Base-by-base conservation (phyloP, 2,888 invertebrate genomes). In the Pollenia amentaria region DNA sequence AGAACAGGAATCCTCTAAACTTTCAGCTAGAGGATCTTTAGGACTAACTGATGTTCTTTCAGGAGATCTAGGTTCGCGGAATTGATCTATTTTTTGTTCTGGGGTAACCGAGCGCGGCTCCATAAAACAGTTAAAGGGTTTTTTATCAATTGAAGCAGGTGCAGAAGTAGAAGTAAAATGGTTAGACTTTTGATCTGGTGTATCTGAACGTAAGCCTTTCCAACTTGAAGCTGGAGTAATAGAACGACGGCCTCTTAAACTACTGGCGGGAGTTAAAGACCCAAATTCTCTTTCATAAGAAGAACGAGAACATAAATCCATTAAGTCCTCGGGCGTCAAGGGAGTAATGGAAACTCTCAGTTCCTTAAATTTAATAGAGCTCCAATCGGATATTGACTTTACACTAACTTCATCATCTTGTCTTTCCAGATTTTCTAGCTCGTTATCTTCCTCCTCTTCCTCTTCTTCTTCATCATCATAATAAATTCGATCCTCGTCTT, bases 401-500 rank as follows among this genome's bases (percentile, higher is more conserved):
- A 77, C 14, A 18, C 87, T 83, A 9, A 57, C 86, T 11, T 88
- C 87, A 0, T 78, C 85, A 4, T 65, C 42, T 14, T 51, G 38
- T 4, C 83, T 53, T 7, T 57, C 44, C 3, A 60, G 70, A 16
- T 64, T 55, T 29, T 73, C 46, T 7, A 73, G 53, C 2, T 44
- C 62, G 8, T 62, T 62, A 0, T 44, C 51, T 0, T 80, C 79
- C 1, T 85, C 88, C 0, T 89, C 87, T 3, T 90, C n/a, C 87
- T 90, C 73, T 88, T 90, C 6, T 85, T 89, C 89, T 2, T 87
- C 88, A 51, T 87, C 73, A 69, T 65, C 48, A 48, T 53, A 72
- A 62, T 21, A 80, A 75, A 12, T 70, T 79, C 79, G 55, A 38
- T 82, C 85, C 21, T 88, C 89, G 9, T 89, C 78, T 14, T 88